phyloP scores from a whole-genome alignment of 2,888 invertebrate genomes.

The Polietes domitor region DNA sequence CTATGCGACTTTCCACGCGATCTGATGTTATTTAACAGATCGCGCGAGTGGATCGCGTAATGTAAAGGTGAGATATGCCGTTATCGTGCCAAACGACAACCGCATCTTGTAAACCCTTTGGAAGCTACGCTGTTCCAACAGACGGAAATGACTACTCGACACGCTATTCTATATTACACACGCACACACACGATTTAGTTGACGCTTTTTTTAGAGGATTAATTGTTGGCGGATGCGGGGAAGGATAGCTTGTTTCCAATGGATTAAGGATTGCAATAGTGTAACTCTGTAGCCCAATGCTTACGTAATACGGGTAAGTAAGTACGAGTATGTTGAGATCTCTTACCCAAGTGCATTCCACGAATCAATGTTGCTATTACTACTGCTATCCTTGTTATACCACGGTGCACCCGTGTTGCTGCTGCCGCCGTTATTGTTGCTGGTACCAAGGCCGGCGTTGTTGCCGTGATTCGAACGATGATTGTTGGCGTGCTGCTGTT shows the following conservation, averaged over 20 bases:
- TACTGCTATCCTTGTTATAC: conserved; percentile 67
- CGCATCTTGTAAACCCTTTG: too few species aligned
- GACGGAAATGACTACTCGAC: too few species aligned
- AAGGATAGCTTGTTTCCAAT: background rate
- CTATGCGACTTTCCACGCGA: too few species aligned
- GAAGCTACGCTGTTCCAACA: too few species aligned
- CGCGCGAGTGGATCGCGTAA: too few species aligned
- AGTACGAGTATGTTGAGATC: conserved; percentile 63
- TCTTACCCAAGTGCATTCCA: conserved; percentile 80
- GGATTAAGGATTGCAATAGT: background rate
- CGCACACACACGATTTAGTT: too few species aligned
- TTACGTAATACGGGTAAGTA: background rate
- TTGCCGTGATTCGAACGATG: conserved; percentile 63
- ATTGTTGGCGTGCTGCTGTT: conserved; percentile 55
- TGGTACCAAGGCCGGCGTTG: conserved; percentile 70
- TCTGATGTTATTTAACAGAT: too few species aligned
- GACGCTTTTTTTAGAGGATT: too few species aligned
- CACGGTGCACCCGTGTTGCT: conserved; percentile 59
- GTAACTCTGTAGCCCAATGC: background rate
- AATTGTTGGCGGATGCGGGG: too few species aligned
- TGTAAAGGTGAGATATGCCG: too few species aligned
- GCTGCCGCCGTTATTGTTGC: conserved; percentile 60
- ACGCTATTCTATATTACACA: too few species aligned
- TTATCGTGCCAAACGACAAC: too few species aligned
- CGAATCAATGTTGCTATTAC: conserved; percentile 73